Conservation (phyloP, 2,888 invertebrate species). For the Perizoma flavofasciatum region DNA sequence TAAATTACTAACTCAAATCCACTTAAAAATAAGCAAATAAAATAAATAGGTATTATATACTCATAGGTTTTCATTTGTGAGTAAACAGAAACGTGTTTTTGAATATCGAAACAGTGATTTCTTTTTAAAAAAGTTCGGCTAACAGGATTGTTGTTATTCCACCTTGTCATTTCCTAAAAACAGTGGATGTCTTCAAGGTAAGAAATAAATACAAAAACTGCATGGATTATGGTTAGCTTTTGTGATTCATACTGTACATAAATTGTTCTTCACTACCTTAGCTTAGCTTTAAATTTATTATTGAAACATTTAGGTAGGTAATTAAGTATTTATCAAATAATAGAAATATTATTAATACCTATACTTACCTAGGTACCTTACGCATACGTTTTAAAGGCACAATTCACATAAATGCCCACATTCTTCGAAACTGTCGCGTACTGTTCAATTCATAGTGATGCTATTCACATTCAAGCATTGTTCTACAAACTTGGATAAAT, state of each 20-base stretch:
- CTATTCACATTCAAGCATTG: neutral
- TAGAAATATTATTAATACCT: too few species aligned
- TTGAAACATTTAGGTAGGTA: too few species aligned
- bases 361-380: too few species aligned
- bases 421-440: neutral
- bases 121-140: conserved; percentile 15
- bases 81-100: conserved; percentile 18
- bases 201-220: neutral
- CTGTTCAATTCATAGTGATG: neutral
- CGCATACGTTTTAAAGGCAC: too few species aligned
- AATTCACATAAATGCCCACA: neutral
- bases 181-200: conserved; percentile 20
- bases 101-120: conserved; percentile 8
- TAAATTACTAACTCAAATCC: neutral
- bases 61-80: neutral
- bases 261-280: too few species aligned
- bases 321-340: too few species aligned
- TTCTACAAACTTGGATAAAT: too few species aligned
- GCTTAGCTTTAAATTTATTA: too few species aligned
- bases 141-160: conserved; percentile 22
- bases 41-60: neutral
- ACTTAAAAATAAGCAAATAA: neutral
- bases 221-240: too few species aligned
- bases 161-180: conserved; percentile 10
- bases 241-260: too few species aligned